phyloP scores from a whole-genome alignment of 1,140 invertebrate species.

The Drosophila mojavensis region DNA sequence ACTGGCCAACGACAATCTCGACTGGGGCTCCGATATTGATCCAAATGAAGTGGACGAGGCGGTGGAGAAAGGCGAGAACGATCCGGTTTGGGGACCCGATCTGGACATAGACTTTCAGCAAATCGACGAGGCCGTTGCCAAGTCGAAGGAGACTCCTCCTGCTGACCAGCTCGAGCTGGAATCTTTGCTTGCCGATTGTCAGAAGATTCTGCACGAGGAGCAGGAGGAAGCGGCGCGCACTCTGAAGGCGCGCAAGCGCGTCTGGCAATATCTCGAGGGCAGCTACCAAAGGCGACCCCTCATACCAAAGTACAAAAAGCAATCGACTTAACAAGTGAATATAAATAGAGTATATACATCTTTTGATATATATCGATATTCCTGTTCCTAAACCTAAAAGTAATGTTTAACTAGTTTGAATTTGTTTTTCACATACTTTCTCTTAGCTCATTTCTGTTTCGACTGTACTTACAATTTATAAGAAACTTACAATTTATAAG shows the following conservation, averaged over 20 bases:
- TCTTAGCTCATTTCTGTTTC: not conserved
- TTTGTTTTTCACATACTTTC: not conserved
- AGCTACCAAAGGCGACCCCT: constrained; percentile 36
- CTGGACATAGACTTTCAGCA: constrained; percentile 38
- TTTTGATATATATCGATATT: not conserved
- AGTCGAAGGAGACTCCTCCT: constrained; percentile 1
- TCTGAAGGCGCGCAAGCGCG: constrained; percentile 31
- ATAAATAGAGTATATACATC: not conserved
- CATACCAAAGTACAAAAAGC: constrained; percentile 46
- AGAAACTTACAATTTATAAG: no score
- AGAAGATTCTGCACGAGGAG: constrained; percentile 39
- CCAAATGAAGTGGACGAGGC: constrained; percentile 26
- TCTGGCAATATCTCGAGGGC: constrained; percentile 40
- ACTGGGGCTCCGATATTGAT: constrained; percentile 43
- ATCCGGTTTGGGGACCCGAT: constrained; percentile 32
- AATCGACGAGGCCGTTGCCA: constrained; percentile 25
- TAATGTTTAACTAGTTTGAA: constrained; percentile 1
- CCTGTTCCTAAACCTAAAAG: not conserved
- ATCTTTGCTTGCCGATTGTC: constrained; percentile 28
- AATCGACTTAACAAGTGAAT: not conserved
- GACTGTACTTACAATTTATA: no score
- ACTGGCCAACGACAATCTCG: not conserved
- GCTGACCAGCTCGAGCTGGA: constrained; percentile 15
- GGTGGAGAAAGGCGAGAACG: not conserved
- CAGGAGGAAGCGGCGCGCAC: constrained; percentile 24